Evolutionary conservation across 2,113 vertebrate species (phyloP).

Genomic region (Leucosticte australis): DNA sequence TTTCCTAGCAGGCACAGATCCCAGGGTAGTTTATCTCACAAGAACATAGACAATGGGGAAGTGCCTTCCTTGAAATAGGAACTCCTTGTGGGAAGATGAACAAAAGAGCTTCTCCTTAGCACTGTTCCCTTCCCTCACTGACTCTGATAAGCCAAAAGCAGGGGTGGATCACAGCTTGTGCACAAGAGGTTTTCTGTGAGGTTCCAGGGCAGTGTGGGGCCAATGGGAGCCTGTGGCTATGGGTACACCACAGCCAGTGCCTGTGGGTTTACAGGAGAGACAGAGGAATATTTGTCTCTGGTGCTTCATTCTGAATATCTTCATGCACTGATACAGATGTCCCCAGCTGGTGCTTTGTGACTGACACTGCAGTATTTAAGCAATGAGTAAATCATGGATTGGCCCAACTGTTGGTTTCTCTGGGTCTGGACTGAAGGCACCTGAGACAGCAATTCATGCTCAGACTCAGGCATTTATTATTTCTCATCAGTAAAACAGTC

Average conservation of each 20-base stretch:
- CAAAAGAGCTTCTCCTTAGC: neutral
- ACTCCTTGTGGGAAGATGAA: neutral
- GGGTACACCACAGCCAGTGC: fast-evolving
- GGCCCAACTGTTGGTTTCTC: neutral
- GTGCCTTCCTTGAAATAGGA: neutral
- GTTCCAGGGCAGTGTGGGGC: neutral
- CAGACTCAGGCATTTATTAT: too few relatives aligned
- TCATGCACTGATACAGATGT: neutral
- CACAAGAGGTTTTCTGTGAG: neutral
- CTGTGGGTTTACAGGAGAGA: neutral
- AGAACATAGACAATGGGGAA: neutral
- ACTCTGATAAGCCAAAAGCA: neutral
- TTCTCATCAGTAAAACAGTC: too few relatives aligned
- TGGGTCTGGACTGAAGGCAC: too few relatives aligned
- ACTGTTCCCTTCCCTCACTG: neutral
- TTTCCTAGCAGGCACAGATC: neutral
- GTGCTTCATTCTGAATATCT: neutral
- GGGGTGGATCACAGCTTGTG: neutral
- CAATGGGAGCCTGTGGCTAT: fast-evolving
- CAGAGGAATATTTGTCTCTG: neutral
- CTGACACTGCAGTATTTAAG: neutral
- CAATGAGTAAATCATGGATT: neutral
- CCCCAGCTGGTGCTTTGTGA: neutral
- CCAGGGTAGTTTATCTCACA: neutral
- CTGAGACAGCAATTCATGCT: too few relatives aligned